Base-by-base conservation (phyloP, 2,113 vertebrate species). In the Symphodus melops region DNA sequence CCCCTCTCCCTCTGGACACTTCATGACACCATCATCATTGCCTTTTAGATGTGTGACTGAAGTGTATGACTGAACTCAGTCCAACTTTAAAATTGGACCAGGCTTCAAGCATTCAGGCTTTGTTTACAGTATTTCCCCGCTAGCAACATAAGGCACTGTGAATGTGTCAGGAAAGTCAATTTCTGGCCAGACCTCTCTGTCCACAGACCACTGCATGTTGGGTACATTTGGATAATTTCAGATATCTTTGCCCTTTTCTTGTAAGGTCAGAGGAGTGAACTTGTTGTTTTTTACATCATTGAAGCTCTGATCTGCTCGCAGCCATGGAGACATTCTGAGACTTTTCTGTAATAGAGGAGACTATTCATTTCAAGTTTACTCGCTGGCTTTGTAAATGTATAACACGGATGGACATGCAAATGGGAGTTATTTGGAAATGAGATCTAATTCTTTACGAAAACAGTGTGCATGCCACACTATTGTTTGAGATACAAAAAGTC, bases 401-500 rank as follows among this genome's bases (percentile, higher is more conserved):
- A 23, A 39, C 5, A 33, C 23, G 19, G 1, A 8, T 17, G 54
- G 19, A 59, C 12, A 5, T 55, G 52, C 10, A 23, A 37, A 4
- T 14, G 13, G 17, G 39, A 41, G 16, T 17, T 64, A 17, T 52
- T 56, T 62, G 66, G 8, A 28, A 59, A 54, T 19, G 23, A 3
- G 48, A 57, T 11, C 52, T 59, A 5, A 19, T 25, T 72, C 33
- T 23, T 56, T 5, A 25, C 9, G 62, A 13, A 61, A 42, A 41
- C 6, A 46, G 1, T n/a, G n/a, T n/a, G n/a, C n/a, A n/a, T n/a
- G n/a, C 17, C n/a, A 44, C 42, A 23, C 17, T 58, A 58, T 36
- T 36, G 1, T 7, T 58, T 44, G 8, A 44, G 46, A 48, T 4
- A 41, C 9, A 28, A 75, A 74, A 42, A 62, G 75, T 59, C 42